Base-by-base conservation (phyloP, 2,797 vertebrate genomes). In the Cephalopachus bancanus region DNA sequence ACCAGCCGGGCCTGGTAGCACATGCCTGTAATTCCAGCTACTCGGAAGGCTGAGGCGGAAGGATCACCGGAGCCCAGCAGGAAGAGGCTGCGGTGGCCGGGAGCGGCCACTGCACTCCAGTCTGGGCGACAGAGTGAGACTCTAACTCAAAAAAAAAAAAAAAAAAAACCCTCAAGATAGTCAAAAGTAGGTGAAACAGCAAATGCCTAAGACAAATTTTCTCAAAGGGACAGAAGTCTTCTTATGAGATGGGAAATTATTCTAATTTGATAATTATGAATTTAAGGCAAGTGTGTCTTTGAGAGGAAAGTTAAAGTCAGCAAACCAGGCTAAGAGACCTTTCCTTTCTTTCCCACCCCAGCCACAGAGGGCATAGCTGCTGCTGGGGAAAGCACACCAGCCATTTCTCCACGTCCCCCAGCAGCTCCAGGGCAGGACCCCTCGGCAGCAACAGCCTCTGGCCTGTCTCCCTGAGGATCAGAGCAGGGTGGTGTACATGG, bases 241-340 rank as follows among this genome's bases (percentile, higher is more conserved):
- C 53, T 37, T 49, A 10, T 17, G 75, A 81, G 67, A 65, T 0
- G 71, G 69, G 2, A 64, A 81, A 49, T 55, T 33, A 28, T 78
- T 72, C 37, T 55, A 14, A 53, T 37, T 79, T 74, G 62, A 89
- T 33, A 55, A 1, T 55, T 57, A 51, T 1, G 51, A 30, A 44
- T 81, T 64, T 72, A 20, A 92, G 91, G 19, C 84, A 84, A 7
- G 49, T 76, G 24, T 10, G 37, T n/a, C 81, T 75, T 93, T 93
- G 78, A 57, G 72, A 49, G 24, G 1, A 79, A 69, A 79, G 75
- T 62, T 10, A 84, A 74, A 92, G 49, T 51, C 28, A 9, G 10
- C n/a, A 65, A 19, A 16, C 37, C 74, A 24, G 24, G 33, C 53
- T 17, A 72, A 78, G 89, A 37, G 6, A 69, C 44, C 10, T 72